Conservation (phyloP, 2,888 invertebrate species). For the Opisthograptis luteolata region DNA sequence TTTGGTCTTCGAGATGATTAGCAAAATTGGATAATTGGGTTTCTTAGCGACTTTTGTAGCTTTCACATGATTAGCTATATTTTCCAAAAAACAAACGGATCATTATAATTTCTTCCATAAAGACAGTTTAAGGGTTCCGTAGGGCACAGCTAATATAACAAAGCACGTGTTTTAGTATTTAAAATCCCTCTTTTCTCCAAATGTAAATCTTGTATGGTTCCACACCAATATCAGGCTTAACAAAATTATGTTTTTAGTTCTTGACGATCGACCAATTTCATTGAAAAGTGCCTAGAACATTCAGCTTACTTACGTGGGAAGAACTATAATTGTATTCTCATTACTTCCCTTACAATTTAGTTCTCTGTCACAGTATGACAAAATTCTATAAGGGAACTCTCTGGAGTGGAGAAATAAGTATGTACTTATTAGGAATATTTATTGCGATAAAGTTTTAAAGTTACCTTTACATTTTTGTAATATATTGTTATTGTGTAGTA, state of each 20-base stretch:
- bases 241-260: constrained; percentile 36
- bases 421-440: not conserved
- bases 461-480: constrained; percentile 28
- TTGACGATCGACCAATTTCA: constrained; percentile 28
- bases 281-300: constrained; percentile 18
- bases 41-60: no score
- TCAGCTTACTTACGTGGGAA: constrained; percentile 47
- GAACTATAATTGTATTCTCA: constrained; percentile 32
- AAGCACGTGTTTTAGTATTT: no score
- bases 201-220: not conserved
- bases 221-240: not conserved
- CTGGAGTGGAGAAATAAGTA: not conserved
- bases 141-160: no score
- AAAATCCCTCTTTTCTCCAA: no score
- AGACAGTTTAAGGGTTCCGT: no score
- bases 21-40: no score
- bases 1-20: no score
- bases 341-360: not conserved
- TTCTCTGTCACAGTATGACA: not conserved
- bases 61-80: no score
- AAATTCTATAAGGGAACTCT: not conserved
- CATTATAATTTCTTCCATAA: no score
- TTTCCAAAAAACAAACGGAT: no score
- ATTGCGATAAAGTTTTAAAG: constrained; percentile 8
- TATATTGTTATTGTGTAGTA: constrained; percentile 58